Evolutionary conservation across 1,140 invertebrate species (phyloP).

Genomic region (Metopolophium dirhodum): DNA sequence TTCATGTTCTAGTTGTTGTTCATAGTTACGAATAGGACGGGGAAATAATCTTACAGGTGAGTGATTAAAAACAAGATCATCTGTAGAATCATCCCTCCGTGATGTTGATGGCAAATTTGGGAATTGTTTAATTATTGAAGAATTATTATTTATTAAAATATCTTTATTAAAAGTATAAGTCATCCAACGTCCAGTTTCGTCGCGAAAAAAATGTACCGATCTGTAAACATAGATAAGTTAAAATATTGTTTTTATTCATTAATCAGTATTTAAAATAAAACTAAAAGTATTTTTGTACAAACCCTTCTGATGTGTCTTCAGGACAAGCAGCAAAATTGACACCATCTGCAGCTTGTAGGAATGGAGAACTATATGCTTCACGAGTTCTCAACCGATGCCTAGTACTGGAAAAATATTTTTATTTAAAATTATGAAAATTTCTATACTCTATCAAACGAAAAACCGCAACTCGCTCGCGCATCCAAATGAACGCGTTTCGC

Average conservation of each 20-base stretch:
- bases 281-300: not conserved
- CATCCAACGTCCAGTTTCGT: constrained; percentile 75
- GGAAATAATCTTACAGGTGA: constrained; percentile 54
- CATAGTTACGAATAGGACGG: constrained; percentile 20
- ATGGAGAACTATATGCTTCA: constrained; percentile 24
- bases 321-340: constrained; percentile 29
- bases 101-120: constrained; percentile 25
- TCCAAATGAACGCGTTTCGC: no score
- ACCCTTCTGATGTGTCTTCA: constrained; percentile 40
- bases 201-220: constrained; percentile 84
- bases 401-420: not conserved
- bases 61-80: constrained; percentile 53
- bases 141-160: constrained; percentile 41
- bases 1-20: constrained; percentile 42
- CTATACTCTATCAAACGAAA: not conserved
- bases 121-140: constrained; percentile 17
- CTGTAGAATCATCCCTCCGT: constrained; percentile 32
- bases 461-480: no score
- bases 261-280: not conserved
- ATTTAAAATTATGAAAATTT: not conserved
- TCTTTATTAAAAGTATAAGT: constrained; percentile 90
- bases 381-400: constrained; percentile 26
- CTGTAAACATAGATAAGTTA: constrained; percentile 79
- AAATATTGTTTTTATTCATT: constrained; percentile 72
- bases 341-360: constrained; percentile 19